Evolutionary conservation across 1,140 invertebrate species (phyloP).

Genomic region (Penaeus japonicus): DNA sequence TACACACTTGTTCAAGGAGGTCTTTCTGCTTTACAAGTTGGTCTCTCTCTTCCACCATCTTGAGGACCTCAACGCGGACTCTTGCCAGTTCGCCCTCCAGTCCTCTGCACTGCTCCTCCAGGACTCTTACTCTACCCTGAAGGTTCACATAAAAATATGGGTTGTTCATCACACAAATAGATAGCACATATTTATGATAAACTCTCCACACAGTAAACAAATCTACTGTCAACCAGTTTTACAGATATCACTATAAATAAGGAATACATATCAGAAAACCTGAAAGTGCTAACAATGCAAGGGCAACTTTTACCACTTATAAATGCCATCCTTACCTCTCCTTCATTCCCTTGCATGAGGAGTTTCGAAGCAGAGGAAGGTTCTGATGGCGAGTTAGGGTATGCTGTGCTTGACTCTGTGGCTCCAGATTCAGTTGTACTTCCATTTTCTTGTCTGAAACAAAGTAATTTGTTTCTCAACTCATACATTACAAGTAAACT

Average conservation of each 20-base stretch:
- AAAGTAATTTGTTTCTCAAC: too few species aligned
- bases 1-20: conserved; percentile 7
- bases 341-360: not conserved
- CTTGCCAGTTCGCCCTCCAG: conserved; percentile 34
- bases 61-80: conserved; percentile 28
- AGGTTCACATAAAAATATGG: not conserved
- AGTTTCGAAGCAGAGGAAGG: conserved; percentile 9
- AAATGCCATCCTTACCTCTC: not conserved
- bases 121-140: conserved; percentile 27
- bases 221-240: too few species aligned
- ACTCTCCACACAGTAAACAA: not conserved
- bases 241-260: not conserved
- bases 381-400: conserved; percentile 4
- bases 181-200: not conserved
- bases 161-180: not conserved
- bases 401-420: not conserved
- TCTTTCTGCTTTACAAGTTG: not conserved
- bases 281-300: too few species aligned
- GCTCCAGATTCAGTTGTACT: conserved; percentile 3
- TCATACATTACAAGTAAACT: too few species aligned
- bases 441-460: not conserved
- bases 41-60: conserved; percentile 33
- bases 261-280: not conserved
- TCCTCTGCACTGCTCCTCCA: conserved; percentile 24
- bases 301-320: too few species aligned